A percentile compares a stretch with the other conserved stretches of the same genome.
Conservation (phyloP, 64 coral and sea anemone genomes). For the Trachythela sp. region DNA sequence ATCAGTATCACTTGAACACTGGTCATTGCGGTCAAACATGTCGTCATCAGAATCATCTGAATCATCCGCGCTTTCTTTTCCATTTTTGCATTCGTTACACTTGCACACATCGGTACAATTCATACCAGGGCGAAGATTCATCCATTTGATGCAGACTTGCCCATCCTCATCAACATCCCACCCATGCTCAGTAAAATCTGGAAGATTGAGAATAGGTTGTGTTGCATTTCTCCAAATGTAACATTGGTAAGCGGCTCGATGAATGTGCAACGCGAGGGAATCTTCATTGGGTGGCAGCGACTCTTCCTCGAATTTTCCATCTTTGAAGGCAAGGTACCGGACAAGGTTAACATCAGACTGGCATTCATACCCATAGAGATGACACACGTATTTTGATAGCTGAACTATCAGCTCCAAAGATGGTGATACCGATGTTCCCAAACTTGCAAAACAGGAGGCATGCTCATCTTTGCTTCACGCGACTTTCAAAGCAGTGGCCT, state of each 20-base stretch:
- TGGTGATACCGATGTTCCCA: constrained; percentile 2
- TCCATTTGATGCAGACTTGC: constrained; percentile 5
- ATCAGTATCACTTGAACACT: no score
- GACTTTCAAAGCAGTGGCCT: constrained; percentile 25
- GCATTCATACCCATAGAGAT: not conserved
- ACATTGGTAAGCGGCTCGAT: constrained; percentile 34
- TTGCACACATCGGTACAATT: not conserved
- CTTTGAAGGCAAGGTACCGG: constrained; percentile 38
- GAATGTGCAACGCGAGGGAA: constrained; percentile 10
- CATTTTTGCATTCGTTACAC: not conserved
- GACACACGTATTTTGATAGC: constrained; percentile 9
- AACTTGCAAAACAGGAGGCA: not conserved
- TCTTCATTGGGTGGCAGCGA: constrained; percentile 39
- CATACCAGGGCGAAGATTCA: no score
- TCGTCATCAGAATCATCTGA: not conserved
- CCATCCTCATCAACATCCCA: constrained; percentile 30
- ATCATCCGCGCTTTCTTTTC: not conserved
- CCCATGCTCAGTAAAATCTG: constrained; percentile 33
- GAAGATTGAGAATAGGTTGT: constrained; percentile 25
- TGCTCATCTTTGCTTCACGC: constrained; percentile 16
- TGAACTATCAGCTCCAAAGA: not conserved
- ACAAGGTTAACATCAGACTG: constrained; percentile 35
- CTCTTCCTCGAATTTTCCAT: constrained; percentile 31
- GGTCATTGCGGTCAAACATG: no score
- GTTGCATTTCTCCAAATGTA: constrained; percentile 45